Base-by-base conservation (phyloP, 2,797 vertebrate species). In the Otus scops region DNA sequence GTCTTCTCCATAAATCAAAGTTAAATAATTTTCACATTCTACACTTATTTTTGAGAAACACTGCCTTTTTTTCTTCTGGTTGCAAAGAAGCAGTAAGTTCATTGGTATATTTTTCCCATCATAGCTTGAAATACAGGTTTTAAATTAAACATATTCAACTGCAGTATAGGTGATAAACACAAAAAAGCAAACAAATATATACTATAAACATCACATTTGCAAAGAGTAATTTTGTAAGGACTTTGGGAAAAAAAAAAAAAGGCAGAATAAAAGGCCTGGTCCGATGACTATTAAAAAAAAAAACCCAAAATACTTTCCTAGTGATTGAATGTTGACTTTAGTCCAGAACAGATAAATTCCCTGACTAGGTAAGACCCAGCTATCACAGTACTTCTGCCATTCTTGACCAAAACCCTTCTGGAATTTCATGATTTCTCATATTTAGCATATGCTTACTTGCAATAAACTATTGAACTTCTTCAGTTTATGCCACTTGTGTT, bases 51-150 rank as follows among this genome's bases (percentile, higher is more conserved):
- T 51, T 67, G 50, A 76, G 39, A 77, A 93, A 70, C 7, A 12
- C 18, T n/a, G 39, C 20, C 9, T 51, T 67, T 71, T 59, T 47
- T 47, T 28, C 27, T 36, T 2, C 32, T 83, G 41, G 11, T 45
- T 63, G 45, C n/a, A 78, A 30, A 63, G 47, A 85, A 76, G 23
- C 27, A 70, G 0, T 20, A 76, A 69, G 24, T 71, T 39, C 26
- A 61, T 69, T 56, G 38, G 6, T 76, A 16, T 21, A 18, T 69
- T 79, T 89, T 85, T 5, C 24, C 48, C 24, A 54, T 34, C 20
- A 1, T 24, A 30, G 32, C 39, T 56, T 61, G 21, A 88, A 82
- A 85, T 47, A 73, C 0, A 0, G 20, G 0, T 60, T 92, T 86
- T 48, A 57, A 88, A 84, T 71, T 18, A 68, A 71, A 82, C 65